phyloP scores from a whole-genome alignment of 2,113 vertebrate species.

The Antechinus flavipes region DNA sequence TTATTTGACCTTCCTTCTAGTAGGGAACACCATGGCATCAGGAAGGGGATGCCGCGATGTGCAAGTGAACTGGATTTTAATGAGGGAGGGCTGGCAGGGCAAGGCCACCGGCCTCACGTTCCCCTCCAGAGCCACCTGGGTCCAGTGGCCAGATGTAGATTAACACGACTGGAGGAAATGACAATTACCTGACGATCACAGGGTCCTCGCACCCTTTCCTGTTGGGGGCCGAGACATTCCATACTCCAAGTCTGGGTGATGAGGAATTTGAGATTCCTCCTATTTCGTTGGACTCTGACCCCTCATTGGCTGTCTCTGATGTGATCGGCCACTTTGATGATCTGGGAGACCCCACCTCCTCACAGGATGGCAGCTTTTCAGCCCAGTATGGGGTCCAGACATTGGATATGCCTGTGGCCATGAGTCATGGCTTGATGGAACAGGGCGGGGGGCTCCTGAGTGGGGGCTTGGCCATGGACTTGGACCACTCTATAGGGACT shows the following conservation, averaged over 20 bases:
- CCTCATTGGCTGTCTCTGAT: constrained; percentile 90
- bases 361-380: constrained; percentile 84
- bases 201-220: too few species aligned
- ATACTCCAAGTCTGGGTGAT: constrained; percentile 94
- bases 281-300: constrained; percentile 92
- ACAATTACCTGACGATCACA: too few species aligned
- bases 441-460: constrained; percentile 87
- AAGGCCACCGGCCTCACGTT: too few species aligned
- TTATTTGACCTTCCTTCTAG: too few species aligned
- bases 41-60: too few species aligned
- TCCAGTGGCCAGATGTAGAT: too few species aligned
- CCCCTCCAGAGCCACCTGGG: too few species aligned
- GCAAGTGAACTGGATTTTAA: too few species aligned
- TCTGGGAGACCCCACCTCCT: constrained; percentile 86
- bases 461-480: constrained; percentile 80
- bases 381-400: constrained; percentile 88
- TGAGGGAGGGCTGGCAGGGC: too few species aligned
- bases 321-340: constrained; percentile 92
- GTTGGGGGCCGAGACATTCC: constrained; percentile 87
- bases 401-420: constrained; percentile 90
- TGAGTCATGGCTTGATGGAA: constrained; percentile 87
- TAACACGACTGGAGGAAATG: too few species aligned
- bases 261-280: constrained; percentile 96
- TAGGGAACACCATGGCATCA: too few species aligned
- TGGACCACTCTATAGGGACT: too few species aligned